Base-by-base conservation (phyloP, 30 jellyfish, hydroid and myxozoan species). In the Turritopsis dohrnii region DNA sequence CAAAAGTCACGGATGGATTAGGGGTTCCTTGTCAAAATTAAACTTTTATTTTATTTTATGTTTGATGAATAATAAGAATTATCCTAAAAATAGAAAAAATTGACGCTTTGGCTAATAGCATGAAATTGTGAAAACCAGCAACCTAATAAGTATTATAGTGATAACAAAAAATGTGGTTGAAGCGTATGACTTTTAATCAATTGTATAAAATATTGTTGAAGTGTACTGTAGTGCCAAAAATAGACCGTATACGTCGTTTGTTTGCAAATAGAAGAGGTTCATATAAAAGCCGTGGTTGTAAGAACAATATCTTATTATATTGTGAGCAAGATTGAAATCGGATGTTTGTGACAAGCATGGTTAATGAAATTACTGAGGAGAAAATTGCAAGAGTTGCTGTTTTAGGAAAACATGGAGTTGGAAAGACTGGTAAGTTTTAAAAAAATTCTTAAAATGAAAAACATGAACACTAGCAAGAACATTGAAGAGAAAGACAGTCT, bases 401-500 rank as follows among this genome's bases (percentile, higher is more conserved):
- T 52, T 87, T 90, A n/a, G 97, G 97, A 1, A 90, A 83, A 53
- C 79, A 85, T 79, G 95, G 95, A 31, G 97, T 90, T 22, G 97
- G 97, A 21, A 90, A 90, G 71, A 90, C 97, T 66, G 97, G 97
- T 90, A 89, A 0, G 83, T 85, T 23, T 69, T 69, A 8, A 8
- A 21, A 9, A 69, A 69, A 9, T 69, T 69, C 30, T n/a, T 69
- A 19, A 69, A n/a, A 21, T 69, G 30, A 8, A 0, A 21, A n/a
- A 69, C 16, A 69, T n/a, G 19, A 7, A 7, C 19, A 8, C 28
- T 69, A n/a, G 9, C 30, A 1, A 27, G 22, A 18, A 60, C 21
- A 60, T 18, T 21, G 21, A 60, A 60, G 0, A 60, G 73, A 60
- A 60, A 21, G 0, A 60, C 21, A 21, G 19, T 60, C 21, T 60